Percentiles rank a stretch among this genome's conserved stretches.
phyloP scores from a whole-genome alignment of 2,888 invertebrate species.

The Apodemia hepburni region DNA sequence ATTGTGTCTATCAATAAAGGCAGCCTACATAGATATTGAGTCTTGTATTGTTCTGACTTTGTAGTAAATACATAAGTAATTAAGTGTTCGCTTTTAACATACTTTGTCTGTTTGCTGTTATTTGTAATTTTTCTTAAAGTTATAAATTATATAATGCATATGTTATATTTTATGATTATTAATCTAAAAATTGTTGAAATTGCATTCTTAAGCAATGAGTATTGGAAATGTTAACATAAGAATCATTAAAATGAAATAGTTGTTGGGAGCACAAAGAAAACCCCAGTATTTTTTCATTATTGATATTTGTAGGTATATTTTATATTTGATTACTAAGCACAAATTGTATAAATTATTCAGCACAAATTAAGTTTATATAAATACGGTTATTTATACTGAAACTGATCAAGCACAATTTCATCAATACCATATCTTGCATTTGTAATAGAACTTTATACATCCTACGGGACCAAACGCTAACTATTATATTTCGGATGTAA shows the following conservation, averaged over 20 bases:
- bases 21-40: neutral
- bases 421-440: constrained; percentile 16
- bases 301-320: constrained; percentile 23
- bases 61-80: neutral
- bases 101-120: constrained; percentile 5
- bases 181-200: constrained; percentile 12
- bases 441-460: constrained; percentile 15
- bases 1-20: neutral
- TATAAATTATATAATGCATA: neutral
- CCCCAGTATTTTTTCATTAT: constrained; percentile 12
- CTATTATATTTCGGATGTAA: constrained; percentile 11
- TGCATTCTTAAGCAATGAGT: neutral
- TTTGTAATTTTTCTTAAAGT: neutral
- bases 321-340: constrained; percentile 34
- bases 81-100: neutral
- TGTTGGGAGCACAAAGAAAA: neutral
- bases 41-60: neutral
- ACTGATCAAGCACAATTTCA: neutral
- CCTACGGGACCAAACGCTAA: constrained; percentile 37
- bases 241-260: constrained; percentile 15
- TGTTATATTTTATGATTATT: neutral
- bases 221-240: constrained; percentile 18
- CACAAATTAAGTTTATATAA: constrained; percentile 15
- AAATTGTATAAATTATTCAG: constrained; percentile 31
- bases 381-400: constrained; percentile 9